Evolutionary conservation across 1,140 invertebrate species (phyloP), one percentile per base, ranked within the genome.

Genomic region (Nilaparvata lugens): DNA sequence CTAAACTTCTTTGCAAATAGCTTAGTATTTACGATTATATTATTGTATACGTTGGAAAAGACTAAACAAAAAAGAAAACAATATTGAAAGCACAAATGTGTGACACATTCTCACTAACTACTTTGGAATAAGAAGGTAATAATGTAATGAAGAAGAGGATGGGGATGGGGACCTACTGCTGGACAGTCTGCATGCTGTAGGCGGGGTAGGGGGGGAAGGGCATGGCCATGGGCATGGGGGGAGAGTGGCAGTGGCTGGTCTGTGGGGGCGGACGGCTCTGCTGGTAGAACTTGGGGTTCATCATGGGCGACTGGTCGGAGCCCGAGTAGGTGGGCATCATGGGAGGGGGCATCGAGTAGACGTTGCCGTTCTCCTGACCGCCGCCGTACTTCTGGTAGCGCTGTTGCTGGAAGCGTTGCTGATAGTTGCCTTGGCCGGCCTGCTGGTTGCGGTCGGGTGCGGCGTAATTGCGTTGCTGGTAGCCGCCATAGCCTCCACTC

Each of bases 251-350:
- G 48, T 62, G 64, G 51, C 79, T 80, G 11, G 76, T 72, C 56
- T 72, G 73, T 0, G 79, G 76, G 5, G 80, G 73, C 55, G 79
- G 75, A 56, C 79, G 72, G 58, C 73, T 75, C 43, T 60, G 61
- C 66, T 82, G 81, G 76, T 82, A 83, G 73, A 82, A 83, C 64
- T 82, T 83, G 70, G 78, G 81, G 68, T 78, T 82, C 51, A 82
- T 76, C 31, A 82, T 71, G 16, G 75, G 78, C 55, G 82, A 80
- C 40, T 82, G 78, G n/a, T 75, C 70, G 19, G 62, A 63, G 60
- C 75, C 76, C 0, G 78, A 71, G 28, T 74, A 74, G n/a, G 64
- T 54, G 60, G 67, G 75, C 75, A 81, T 76, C 73, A 79, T 74
- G 0, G 75, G 76, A 2, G 78, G 77, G 1, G 78, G 75, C 64